These are phyloP conservation scores for Labroides dimidiatus DNA, from an alignment of 2,797 vertebrate genomes.

Conservation along the genomic window DNA sequence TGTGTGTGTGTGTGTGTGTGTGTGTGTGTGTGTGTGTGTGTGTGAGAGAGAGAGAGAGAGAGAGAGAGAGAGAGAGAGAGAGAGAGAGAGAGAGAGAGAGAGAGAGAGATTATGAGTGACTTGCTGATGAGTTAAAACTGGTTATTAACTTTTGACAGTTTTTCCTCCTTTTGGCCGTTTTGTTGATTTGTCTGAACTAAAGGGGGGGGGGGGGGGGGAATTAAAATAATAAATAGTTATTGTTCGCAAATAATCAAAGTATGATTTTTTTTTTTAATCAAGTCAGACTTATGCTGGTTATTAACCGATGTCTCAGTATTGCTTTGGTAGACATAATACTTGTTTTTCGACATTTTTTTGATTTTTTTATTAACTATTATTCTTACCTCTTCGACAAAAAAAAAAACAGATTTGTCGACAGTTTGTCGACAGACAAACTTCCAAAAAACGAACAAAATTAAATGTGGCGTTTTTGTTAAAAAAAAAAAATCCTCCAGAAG, in stretches of 20 bases:
- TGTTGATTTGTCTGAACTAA: too few species aligned
- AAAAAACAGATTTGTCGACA: not conserved
- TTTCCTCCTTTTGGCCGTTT: slow-evolving; percentile 4
- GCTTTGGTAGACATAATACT: not conserved
- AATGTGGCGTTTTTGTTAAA: not conserved
- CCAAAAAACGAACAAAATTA: not conserved
- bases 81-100: too few species aligned
- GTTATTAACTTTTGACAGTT: not conserved
- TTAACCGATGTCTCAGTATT: not conserved
- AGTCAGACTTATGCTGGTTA: not conserved
- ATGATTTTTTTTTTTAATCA: not conserved
- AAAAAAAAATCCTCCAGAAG: not conserved
- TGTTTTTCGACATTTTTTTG: not conserved
- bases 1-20: slow-evolving; percentile 20
- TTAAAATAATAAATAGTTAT: too few species aligned
- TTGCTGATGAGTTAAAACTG: not conserved
- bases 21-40: slow-evolving; percentile 5
- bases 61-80: too few species aligned
- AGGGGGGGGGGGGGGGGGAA: too few species aligned
- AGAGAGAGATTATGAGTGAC: not conserved
- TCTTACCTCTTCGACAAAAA: not conserved
- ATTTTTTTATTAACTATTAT: not conserved
- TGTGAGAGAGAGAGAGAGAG: too few species aligned
- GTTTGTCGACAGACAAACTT: not conserved
- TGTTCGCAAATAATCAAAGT: too few species aligned